Percentiles rank a stretch among this genome's conserved stretches.
These are phyloP conservation scores for Yponomeuta plumbellus DNA, from an alignment of 2,888 invertebrate genomes.

Conservation along the genomic window DNA sequence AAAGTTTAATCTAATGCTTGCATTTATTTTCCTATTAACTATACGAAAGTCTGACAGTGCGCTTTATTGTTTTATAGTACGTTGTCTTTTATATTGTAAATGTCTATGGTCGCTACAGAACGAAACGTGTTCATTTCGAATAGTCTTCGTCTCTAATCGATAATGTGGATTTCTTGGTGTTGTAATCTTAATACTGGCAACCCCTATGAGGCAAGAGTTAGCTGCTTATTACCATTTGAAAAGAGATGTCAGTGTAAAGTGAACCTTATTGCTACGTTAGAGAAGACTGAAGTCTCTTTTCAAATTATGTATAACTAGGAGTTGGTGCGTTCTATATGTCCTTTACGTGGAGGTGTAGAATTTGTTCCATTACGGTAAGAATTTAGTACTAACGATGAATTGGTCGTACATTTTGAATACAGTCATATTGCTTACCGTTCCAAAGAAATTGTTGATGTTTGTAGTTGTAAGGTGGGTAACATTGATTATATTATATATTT, in stretches of 20 bases:
- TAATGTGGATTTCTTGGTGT: no score
- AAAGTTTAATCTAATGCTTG: constrained; percentile 37
- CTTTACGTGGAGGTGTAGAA: neutral
- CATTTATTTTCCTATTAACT: constrained; percentile 53
- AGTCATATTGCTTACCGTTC: constrained; percentile 63
- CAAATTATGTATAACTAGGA: neutral
- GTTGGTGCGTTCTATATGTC: neutral
- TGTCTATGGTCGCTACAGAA: neutral
- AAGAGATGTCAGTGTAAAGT: neutral
- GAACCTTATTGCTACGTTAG: neutral
- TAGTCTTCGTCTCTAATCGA: no score
- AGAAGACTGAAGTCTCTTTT: neutral
- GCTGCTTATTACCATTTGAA: neutral
- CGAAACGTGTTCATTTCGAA: neutral
- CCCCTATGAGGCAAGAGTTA: neutral
- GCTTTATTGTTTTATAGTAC: constrained; percentile 35
- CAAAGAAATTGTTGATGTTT: constrained; percentile 64
- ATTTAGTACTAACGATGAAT: neutral
- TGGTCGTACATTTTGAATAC: constrained; percentile 43
- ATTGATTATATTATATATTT: constrained; percentile 50
- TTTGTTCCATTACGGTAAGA: neutral
- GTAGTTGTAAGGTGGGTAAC: constrained; percentile 58
- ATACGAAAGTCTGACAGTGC: constrained; percentile 30
- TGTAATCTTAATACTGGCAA: neutral
- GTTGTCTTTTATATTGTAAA: neutral